Evolutionary conservation across 2,888 invertebrate species (phyloP).

Genomic region (Rutpela maculata): DNA sequence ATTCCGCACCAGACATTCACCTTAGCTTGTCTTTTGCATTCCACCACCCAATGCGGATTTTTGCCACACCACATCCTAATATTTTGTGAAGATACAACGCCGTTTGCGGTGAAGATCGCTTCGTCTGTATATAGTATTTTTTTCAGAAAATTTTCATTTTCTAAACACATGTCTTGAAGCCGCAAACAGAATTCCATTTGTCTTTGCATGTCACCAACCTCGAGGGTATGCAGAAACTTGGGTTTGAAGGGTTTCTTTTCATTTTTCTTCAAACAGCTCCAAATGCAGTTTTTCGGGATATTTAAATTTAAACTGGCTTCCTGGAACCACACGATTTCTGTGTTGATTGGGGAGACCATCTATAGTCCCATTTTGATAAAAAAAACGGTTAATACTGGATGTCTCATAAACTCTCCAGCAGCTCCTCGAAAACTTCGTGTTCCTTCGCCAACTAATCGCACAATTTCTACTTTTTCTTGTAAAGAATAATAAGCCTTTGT

Average conservation of each 20-base stretch:
- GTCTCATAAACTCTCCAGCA: background rate
- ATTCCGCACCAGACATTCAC: no score
- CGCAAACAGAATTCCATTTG: background rate
- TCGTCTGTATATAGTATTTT: no score
- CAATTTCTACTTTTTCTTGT: slow-evolving; percentile 25
- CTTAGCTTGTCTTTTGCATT: no score
- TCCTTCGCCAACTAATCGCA: no score
- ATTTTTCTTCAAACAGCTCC: slow-evolving; percentile 16
- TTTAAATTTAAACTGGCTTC: slow-evolving; percentile 14
- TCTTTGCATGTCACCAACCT: background rate
- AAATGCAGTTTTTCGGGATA: background rate
- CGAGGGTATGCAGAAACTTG: background rate
- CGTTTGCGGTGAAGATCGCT: no score
- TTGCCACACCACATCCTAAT: no score
- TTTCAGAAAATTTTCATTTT: no score
- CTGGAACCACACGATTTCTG: background rate
- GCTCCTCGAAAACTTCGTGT: slow-evolving; percentile 23
- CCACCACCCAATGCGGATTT: no score
- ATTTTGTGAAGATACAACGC: no score
- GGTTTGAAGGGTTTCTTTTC: background rate
- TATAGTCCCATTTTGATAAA: background rate
- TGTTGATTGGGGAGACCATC: background rate
- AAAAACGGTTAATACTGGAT: slow-evolving; percentile 13
- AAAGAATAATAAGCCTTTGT: slow-evolving; percentile 19
- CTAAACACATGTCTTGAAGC: no score